phyloP scores from a whole-genome alignment of 2,888 invertebrate species.

The Tridacna crocea region DNA sequence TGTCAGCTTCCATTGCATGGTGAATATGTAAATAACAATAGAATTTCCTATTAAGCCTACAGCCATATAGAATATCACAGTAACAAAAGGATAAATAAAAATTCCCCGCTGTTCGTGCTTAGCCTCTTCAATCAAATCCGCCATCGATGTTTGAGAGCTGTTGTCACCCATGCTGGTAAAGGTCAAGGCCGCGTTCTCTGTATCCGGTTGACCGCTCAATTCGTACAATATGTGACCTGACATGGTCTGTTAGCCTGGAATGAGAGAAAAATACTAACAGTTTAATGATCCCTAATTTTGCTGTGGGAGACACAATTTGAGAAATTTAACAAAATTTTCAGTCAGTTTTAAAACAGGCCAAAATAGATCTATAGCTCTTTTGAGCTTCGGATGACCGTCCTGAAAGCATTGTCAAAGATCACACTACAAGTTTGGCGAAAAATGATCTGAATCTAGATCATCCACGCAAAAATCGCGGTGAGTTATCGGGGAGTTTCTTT shows the following conservation, averaged over 20 bases:
- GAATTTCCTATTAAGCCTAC: conserved; percentile 57
- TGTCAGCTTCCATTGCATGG: conserved; percentile 52
- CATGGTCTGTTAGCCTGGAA: neutral
- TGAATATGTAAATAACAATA: conserved; percentile 60
- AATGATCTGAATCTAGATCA: no score
- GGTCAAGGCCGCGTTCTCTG: neutral
- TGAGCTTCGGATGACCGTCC: no score
- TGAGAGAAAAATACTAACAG: neutral
- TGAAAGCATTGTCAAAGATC: no score
- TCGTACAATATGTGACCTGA: neutral
- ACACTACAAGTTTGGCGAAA: no score
- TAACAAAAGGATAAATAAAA: conserved; percentile 54
- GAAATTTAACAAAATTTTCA: no score
- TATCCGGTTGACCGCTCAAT: neutral
- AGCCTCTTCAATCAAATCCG: conserved; percentile 36
- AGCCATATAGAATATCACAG: conserved; percentile 56
- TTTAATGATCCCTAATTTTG: neutral
- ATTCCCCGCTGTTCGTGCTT: conserved; percentile 33
- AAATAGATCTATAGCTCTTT: no score
- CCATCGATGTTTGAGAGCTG: conserved; percentile 18
- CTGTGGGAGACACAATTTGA: no score
- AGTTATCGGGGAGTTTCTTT: no score
- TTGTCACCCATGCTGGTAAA: no score
- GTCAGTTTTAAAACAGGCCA: no score
- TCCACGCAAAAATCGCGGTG: no score